Evolutionary conservation across 2,888 invertebrate genomes (phyloP), one percentile per base, ranked within the genome.

Genomic region (Stramonita haemastoma): DNA sequence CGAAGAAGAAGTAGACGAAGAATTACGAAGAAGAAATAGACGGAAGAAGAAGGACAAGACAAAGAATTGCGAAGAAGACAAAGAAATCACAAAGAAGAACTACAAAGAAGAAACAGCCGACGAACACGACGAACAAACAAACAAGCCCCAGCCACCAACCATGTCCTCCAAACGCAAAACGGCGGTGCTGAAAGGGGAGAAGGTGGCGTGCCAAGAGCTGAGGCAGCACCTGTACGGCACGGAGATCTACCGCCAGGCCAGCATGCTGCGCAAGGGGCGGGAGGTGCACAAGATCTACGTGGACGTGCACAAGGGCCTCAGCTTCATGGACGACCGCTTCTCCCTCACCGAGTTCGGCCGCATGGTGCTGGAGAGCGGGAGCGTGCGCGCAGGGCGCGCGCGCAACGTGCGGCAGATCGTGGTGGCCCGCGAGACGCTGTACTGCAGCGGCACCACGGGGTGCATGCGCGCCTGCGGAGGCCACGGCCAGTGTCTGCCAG

Each of bases 231-330:
- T 94, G 17, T 94, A 94, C 86, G 92, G 93, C 6, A 90, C 94
- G 83, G 93, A 94, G 34, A 93, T 93, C 29, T 94, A 94, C 90
- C 92, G 94, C 56, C 91, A 93, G 79, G 94, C 94, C 73, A 93
- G 93, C 89, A 94, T 94, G 94, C 91, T 94, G 6, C 92, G 94
- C 4, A 94, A 94, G 89, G 94, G 94, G 13, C 86, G 94, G 29
- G 94, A 94, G 88, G 94, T 94, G 15, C 94, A 94, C 88, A 94
- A 94, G 89, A 94, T 94, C 29, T 94, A 94, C 87, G 93, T 94
- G 13, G 94, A 94, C 22, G 93, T 94, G 32, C 93, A 92, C 34
- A 94, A 94, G 91, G 94, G 94, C 13, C 92, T 93, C 87, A 93
- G 93, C 36, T 94, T 94, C 91, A 92, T 94, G 46, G 94, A 94